Base-by-base conservation (phyloP, 2,888 invertebrate species). In the Phoenoteleia sp. region DNA sequence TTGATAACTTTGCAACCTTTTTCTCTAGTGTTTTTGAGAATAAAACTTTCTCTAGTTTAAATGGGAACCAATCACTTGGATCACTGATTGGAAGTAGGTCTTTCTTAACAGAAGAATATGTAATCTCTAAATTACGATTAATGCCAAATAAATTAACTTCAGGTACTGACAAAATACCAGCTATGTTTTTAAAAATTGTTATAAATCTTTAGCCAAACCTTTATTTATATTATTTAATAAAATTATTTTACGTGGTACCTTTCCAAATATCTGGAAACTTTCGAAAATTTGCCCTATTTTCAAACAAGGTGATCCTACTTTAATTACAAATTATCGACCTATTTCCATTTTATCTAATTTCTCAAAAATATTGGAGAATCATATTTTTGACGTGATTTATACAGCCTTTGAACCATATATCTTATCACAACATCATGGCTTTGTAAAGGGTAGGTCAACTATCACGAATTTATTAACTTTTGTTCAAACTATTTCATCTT, bases 231-330 rank as follows among this genome's bases (percentile, higher is more conserved):
- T 58, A 33, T 58, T 9, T 33, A 21, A 58, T 9, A 33, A 33
- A 58, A 17, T 17, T 4, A 29, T 58, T 15, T 13, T 6, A 0
- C 1, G 33, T 17, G 58, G 29, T 15, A 15, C n/a, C n/a, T 47
- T 45, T 39, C 60, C 27, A 21, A 33, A 19, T 42, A 29, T 45
- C 64, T 33, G 15, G 66, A 58, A 72, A 49, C 4, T 13, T 23
- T 2, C 15, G 25, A 56, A 21, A 7, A 42, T 60, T 5, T 60
- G 60, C n/a, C 42, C 60, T 1, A 23, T 42, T 1, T 39, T 52
- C 1, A 56, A 36, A 17, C 5, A 2, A 5, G 45, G 45, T 11
- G 27, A 64, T 64, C 17, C 4, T 45, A 5, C 1, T 15, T 13
- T 29, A 0, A 11, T 64, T 6, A 21, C 27, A 19, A 64, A 47